Evolutionary conservation across 2,113 vertebrate species (phyloP).

Genomic region (Python bivittatus): DNA sequence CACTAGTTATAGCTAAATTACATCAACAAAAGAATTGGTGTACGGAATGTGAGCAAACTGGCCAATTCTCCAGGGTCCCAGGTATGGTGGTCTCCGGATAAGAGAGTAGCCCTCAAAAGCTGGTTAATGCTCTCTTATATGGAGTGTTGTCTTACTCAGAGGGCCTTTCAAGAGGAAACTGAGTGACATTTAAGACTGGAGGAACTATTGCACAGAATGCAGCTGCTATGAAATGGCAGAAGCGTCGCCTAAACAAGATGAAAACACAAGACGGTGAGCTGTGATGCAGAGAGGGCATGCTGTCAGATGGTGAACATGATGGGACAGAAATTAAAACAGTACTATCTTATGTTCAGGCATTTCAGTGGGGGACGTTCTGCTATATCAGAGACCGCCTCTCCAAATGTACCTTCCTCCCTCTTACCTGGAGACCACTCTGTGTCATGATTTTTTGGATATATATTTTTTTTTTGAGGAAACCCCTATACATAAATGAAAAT

Average conservation of each 20-base stretch:
- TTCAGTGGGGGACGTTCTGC: neutral
- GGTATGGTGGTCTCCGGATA: slow-evolving; percentile 58
- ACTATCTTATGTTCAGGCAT: slow-evolving; percentile 26
- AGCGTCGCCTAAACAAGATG: slow-evolving; percentile 5
- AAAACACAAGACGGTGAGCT: slow-evolving; percentile 8
- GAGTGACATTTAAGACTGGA: neutral
- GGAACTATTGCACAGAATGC: slow-evolving; percentile 2
- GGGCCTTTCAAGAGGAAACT: slow-evolving; percentile 6
- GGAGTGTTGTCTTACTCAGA: neutral
- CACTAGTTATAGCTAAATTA: slow-evolving; percentile 83
- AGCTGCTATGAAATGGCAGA: neutral
- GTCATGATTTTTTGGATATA: slow-evolving; percentile 54
- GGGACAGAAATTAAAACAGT: slow-evolving; percentile 9
- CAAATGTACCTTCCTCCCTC: neutral
- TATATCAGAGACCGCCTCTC: neutral
- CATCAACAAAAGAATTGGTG: slow-evolving; percentile 79
- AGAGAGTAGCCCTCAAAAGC: slow-evolving; percentile 28
- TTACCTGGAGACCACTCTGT: slow-evolving; percentile 37
- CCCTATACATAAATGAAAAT: slow-evolving; percentile 83
- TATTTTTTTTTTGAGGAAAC: slow-evolving; percentile 76
- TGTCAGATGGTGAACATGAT: slow-evolving; percentile 11
- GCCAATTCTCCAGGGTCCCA: slow-evolving; percentile 87
- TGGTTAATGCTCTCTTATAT: neutral
- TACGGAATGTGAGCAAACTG: slow-evolving; percentile 73
- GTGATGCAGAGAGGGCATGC: neutral